Percentiles rank a stretch among this genome's conserved stretches.
Conservation (phyloP, 2,113 vertebrate genomes). For the Apus apus region DNA sequence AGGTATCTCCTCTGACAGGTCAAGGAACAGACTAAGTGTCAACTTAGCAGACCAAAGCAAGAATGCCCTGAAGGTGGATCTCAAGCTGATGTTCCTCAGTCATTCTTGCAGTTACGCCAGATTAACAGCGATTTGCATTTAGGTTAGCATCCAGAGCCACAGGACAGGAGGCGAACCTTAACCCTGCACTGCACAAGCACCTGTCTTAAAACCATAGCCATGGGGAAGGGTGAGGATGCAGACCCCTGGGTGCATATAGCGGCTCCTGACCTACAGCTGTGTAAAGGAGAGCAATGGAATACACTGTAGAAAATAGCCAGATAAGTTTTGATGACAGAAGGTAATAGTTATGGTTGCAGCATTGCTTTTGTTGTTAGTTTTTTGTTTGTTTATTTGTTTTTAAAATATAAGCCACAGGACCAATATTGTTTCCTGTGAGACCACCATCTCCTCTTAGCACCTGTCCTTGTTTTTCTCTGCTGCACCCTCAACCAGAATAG, state of each 20-base stretch:
- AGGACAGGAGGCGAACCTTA: not conserved
- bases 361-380: not conserved
- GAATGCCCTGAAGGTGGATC: not conserved
- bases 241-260: not conserved
- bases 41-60: rapidly evolving
- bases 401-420: not conserved
- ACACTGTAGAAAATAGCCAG: not conserved
- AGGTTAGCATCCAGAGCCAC: not conserved
- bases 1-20: not conserved
- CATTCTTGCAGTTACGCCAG: not conserved
- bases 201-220: not conserved
- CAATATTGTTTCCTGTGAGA: not conserved
- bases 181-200: not conserved
- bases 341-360: not conserved
- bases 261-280: not conserved
- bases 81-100: not conserved
- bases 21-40: not conserved
- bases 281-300: not conserved
- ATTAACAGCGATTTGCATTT: constrained; percentile 9
- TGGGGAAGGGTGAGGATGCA: not conserved
- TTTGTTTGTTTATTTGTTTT: not conserved
- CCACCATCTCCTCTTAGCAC: not conserved
- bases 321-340: not conserved
- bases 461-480: not conserved
- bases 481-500: not conserved